These are phyloP conservation scores for Phocides pigmalion DNA, from an alignment of 1,140 invertebrate species.

Conservation along the genomic window DNA sequence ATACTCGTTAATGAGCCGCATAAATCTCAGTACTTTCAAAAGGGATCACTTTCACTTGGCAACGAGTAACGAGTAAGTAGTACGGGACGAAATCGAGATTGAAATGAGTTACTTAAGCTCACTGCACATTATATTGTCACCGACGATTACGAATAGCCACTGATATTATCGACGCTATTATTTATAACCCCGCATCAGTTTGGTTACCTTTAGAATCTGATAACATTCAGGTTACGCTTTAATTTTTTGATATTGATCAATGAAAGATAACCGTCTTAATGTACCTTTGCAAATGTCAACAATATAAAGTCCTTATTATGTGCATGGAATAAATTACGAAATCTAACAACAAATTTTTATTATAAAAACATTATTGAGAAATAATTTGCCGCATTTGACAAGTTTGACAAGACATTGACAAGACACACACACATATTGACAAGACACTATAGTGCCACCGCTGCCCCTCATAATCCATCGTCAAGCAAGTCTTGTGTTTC, in stretches of 20 bases:
- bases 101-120: conserved; percentile 47
- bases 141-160: conserved; percentile 29
- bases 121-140: conserved; percentile 37
- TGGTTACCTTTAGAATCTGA: conserved; percentile 26
- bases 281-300: conserved; percentile 18
- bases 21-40: conserved; percentile 64
- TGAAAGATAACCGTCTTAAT: conserved; percentile 14
- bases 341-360: no score
- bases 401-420: no score
- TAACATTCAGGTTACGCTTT: conserved; percentile 22
- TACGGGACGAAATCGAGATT: conserved; percentile 58
- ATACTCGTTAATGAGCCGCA: conserved; percentile 55
- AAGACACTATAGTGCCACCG: no score
- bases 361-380: neutral
- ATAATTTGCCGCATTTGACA: neutral
- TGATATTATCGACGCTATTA: conserved; percentile 27
- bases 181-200: conserved; percentile 32
- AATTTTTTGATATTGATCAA: conserved; percentile 31
- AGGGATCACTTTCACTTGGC: conserved; percentile 73
- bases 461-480: no score
- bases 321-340: no score
- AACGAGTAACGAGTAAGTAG: conserved; percentile 46
- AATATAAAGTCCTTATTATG: no score
- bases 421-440: no score
- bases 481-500: no score